Evolutionary conservation across 2,113 vertebrate species (phyloP).

Genomic region (Chamaea fasciata): DNA sequence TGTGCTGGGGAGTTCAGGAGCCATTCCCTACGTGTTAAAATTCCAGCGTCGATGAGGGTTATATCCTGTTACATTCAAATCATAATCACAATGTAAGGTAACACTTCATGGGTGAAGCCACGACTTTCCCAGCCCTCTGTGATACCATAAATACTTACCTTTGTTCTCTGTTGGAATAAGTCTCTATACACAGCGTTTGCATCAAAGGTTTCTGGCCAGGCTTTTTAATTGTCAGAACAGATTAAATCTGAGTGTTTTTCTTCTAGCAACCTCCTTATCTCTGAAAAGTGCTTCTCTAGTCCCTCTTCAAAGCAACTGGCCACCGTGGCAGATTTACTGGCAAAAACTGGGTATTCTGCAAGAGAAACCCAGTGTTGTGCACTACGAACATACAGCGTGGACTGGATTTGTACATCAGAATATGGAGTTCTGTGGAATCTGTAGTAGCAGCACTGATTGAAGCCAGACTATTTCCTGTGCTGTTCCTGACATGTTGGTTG

Average conservation of each 20-base stretch:
- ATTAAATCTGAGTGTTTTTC: not conserved
- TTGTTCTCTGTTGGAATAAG: not conserved
- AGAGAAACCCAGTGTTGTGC: not conserved
- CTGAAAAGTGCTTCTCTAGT: not conserved
- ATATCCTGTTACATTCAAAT: not conserved
- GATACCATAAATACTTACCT: not conserved
- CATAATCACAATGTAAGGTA: not conserved
- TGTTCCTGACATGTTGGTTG: not conserved
- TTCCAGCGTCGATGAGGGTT: not conserved
- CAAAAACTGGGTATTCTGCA: not conserved
- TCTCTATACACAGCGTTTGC: not conserved
- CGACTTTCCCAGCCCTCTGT: not conserved
- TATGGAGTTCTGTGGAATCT: fast-evolving
- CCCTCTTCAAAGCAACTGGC: not conserved
- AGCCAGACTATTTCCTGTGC: not conserved
- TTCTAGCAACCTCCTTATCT: not conserved
- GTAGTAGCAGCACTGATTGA: not conserved
- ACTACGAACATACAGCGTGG: fast-evolving
- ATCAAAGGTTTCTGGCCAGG: not conserved
- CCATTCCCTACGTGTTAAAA: fast-evolving
- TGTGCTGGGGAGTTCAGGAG: not conserved
- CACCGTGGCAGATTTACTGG: fast-evolving
- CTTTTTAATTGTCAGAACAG: not conserved
- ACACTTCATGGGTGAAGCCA: not conserved
- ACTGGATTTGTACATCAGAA: not conserved